Evolutionary conservation across 2,888 invertebrate genomes (phyloP).

Genomic region (Hirtodrosophila trivittata): DNA sequence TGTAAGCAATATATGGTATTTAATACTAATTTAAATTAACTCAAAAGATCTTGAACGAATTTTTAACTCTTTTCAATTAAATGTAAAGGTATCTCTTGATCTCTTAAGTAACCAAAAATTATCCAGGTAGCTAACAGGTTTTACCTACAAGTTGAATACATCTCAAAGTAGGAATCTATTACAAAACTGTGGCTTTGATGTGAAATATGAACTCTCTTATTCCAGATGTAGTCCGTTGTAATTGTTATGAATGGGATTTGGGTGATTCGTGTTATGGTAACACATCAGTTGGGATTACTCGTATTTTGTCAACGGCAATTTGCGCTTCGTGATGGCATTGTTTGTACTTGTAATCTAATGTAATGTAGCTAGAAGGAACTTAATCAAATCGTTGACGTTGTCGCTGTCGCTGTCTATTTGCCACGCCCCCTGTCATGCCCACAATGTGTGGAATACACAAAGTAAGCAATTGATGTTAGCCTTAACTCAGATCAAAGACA

Average conservation of each 20-base stretch:
- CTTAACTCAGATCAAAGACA: slow-evolving; percentile 63
- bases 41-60: no score
- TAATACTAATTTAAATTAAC: no score
- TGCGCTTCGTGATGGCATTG: slow-evolving; percentile 24
- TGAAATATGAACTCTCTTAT: not conserved
- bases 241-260: slow-evolving; percentile 41
- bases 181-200: no score
- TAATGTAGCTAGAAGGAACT: slow-evolving; percentile 30
- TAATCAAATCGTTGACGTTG: slow-evolving; percentile 49
- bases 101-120: no score
- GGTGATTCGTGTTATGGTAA: slow-evolving; percentile 29
- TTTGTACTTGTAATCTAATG: slow-evolving; percentile 38
- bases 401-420: slow-evolving; percentile 7
- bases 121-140: no score
- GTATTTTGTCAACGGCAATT: slow-evolving; percentile 25
- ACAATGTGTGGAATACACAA: slow-evolving; percentile 11
- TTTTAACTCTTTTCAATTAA: no score
- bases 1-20: no score
- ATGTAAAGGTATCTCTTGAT: no score
- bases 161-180: not conserved
- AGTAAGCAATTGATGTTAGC: slow-evolving; percentile 63
- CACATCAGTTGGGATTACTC: slow-evolving; percentile 25
- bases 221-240: slow-evolving; percentile 19
- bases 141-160: no score
- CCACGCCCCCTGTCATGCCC: slow-evolving; percentile 38